These are phyloP conservation scores for Botia almorhae DNA, from an alignment of 2,797 vertebrate species.

Conservation along the genomic window DNA sequence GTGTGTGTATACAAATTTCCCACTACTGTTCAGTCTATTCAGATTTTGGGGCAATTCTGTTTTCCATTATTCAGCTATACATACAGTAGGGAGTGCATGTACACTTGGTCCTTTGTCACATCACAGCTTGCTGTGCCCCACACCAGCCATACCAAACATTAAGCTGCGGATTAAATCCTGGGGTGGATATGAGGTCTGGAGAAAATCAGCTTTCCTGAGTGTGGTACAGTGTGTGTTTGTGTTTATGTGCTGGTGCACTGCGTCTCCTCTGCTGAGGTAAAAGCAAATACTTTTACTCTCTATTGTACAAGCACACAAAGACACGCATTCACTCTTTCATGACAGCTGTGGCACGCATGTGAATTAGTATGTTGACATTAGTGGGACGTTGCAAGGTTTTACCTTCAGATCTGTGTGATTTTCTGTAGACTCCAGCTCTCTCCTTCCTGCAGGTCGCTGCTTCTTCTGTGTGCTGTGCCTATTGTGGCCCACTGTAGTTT, in stretches of 20 bases:
- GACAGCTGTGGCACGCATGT: constrained; percentile 22
- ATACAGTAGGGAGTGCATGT: not conserved
- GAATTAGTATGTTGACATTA: constrained; percentile 27
- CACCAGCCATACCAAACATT: constrained; percentile 45
- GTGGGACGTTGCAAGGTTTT: constrained; percentile 18
- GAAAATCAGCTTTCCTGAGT: constrained; percentile 40
- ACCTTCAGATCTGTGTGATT: constrained; percentile 12
- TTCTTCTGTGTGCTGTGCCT: not conserved
- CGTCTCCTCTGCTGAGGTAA: constrained; percentile 16
- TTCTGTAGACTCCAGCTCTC: constrained; percentile 12
- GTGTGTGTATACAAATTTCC: not conserved
- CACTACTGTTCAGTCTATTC: not conserved
- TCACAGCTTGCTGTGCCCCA: constrained; percentile 34
- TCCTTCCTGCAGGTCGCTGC: not conserved
- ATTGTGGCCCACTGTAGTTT: not conserved
- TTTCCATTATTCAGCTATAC: not conserved
- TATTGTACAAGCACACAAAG: constrained; percentile 8
- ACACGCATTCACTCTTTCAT: not conserved
- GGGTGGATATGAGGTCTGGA: constrained; percentile 38
- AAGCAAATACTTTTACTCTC: constrained; percentile 2
- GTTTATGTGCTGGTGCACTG: constrained; percentile 18
- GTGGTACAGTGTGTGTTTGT: constrained; percentile 28
- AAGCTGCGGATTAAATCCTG: constrained; percentile 48
- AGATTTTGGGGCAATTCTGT: not conserved
- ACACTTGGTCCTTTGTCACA: constrained; percentile 28